phyloP scores from a whole-genome alignment of 2,797 vertebrate species.

The Pantherophis alleghaniensis region DNA sequence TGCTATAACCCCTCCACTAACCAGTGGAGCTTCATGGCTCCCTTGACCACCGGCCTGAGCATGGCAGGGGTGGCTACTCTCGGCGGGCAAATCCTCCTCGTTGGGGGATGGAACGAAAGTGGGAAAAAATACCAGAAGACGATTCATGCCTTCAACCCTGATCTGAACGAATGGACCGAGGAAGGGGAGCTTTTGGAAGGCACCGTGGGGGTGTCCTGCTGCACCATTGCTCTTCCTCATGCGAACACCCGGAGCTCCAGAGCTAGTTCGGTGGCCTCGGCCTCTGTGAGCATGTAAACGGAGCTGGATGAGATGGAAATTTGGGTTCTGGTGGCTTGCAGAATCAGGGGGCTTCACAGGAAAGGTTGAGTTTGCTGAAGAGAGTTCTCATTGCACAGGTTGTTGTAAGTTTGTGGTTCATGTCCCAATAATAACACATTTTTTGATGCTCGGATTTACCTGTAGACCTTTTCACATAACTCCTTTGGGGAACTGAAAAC shows the following conservation, averaged over 20 bases:
- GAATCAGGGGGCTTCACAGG: neutral
- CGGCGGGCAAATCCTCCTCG: constrained; percentile 72
- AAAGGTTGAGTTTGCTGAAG: neutral
- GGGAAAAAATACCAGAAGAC: constrained; percentile 83
- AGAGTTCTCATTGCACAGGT: neutral
- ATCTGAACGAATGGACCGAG: constrained; percentile 77
- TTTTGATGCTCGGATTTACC: neutral
- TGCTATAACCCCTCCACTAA: constrained; percentile 71
- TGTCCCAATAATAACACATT: neutral
- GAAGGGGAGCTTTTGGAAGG: constrained; percentile 80
- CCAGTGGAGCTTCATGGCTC: constrained; percentile 73
- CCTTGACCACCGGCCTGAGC: constrained; percentile 78
- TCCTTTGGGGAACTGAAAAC: neutral
- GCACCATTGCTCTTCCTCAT: constrained; percentile 72
- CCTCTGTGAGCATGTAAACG: constrained; percentile 43
- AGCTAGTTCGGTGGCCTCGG: constrained; percentile 68
- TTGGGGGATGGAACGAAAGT: constrained; percentile 84
- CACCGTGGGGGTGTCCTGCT: constrained; percentile 84
- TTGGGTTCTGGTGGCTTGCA: neutral
- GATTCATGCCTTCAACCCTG: constrained; percentile 77
- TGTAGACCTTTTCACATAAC: neutral
- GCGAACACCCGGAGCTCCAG: constrained; percentile 55
- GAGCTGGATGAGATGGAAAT: constrained; percentile 6
- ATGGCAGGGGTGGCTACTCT: constrained; percentile 77
- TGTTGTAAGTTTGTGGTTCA: neutral